These are phyloP conservation scores for Eilema griseolum DNA, from an alignment of 2,888 invertebrate species.

Conservation along the genomic window DNA sequence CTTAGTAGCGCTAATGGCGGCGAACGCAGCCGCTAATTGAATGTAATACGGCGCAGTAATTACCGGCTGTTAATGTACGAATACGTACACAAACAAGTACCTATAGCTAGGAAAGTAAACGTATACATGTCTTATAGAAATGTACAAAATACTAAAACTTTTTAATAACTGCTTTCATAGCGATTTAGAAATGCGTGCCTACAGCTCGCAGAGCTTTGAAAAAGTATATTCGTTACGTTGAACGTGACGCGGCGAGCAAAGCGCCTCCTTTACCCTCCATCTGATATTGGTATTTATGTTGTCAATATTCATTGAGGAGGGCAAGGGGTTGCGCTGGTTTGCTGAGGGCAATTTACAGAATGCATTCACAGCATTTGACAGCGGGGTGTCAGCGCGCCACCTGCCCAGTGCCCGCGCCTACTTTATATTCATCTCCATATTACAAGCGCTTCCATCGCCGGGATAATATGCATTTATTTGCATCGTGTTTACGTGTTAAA, in stretches of 20 bases:
- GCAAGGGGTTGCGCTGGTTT: not conserved
- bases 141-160: not conserved
- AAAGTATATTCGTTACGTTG: not conserved
- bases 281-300: not conserved
- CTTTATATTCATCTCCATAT: constrained; percentile 1
- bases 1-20: not conserved
- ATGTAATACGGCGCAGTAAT: constrained; percentile 3
- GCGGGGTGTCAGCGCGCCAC: not conserved
- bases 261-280: not conserved
- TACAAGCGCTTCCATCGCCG: not conserved
- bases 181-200: not conserved
- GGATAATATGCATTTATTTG: not conserved
- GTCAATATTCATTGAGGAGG: not conserved
- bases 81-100: not conserved
- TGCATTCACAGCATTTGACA: not conserved
- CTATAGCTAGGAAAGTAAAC: not conserved
- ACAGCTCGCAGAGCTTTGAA: not conserved
- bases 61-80: not conserved
- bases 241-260: not conserved
- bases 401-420: not conserved
- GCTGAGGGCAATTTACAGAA: not conserved
- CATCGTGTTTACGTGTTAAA: not conserved
- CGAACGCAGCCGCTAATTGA: constrained; percentile 1
- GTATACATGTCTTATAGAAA: not conserved
- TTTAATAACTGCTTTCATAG: not conserved